Conservation (phyloP, 2,797 vertebrate species). For the Neosilurus mollespiculum region DNA sequence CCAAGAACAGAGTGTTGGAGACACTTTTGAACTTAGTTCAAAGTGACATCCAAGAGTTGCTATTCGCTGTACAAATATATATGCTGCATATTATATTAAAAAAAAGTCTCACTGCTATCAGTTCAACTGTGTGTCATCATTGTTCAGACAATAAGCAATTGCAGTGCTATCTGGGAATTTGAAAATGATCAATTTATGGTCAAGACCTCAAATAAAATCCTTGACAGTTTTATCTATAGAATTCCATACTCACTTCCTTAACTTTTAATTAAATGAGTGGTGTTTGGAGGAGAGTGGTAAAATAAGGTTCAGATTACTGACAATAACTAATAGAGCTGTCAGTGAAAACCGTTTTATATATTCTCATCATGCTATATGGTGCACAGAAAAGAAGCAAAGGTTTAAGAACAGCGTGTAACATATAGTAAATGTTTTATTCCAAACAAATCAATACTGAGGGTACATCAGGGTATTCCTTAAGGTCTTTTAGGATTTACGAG, state of each 20-base stretch:
- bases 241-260: neutral
- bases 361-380: neutral
- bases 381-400: neutral
- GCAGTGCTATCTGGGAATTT: neutral
- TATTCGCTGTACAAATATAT: too few species aligned
- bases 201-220: neutral
- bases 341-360: neutral
- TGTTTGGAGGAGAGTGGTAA: neutral
- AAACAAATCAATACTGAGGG: neutral
- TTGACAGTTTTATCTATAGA: neutral
- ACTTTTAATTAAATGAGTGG: neutral
- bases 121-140: neutral
- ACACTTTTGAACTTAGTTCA: too few species aligned
- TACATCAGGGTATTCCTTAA: neutral
- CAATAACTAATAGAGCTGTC: neutral
- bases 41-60: too few species aligned
- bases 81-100: too few species aligned
- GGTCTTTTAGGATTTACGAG: neutral
- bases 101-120: too few species aligned
- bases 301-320: neutral
- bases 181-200: neutral
- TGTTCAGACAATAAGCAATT: neutral
- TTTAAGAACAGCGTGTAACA: neutral
- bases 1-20: neutral
- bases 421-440: neutral